Percentiles rank a stretch among this genome's conserved stretches.
These are phyloP conservation scores for Ptychoptera contaminata DNA, from an alignment of 2,888 invertebrate species.

Conservation along the genomic window DNA sequence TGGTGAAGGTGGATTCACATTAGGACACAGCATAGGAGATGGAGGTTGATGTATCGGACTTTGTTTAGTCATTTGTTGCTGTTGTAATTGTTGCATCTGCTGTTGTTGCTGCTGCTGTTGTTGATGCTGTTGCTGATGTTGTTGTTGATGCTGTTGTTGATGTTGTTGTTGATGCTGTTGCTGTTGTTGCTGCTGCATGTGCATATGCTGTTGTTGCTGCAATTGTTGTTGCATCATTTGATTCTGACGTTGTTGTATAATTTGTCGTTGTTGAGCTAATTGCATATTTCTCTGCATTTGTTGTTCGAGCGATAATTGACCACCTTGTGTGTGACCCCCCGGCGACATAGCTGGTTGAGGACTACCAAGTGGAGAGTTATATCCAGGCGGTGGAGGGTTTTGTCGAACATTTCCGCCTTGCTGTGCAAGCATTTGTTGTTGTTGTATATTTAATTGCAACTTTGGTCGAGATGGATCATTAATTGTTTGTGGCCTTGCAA, in stretches of 20 bases:
- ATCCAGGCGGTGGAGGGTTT: background rate
- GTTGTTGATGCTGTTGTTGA: conserved; percentile 18
- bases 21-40: conserved; percentile 32
- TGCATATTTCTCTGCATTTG: conserved; percentile 9
- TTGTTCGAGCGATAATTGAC: conserved; percentile 7
- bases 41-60: conserved; percentile 19
- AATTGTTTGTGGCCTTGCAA: conserved; percentile 27
- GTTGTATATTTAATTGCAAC: conserved; percentile 13
- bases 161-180: conserved; percentile 20
- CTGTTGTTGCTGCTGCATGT: conserved; percentile 12
- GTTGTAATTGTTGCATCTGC: conserved; percentile 18
- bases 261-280: conserved; percentile 19
- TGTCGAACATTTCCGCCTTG: conserved; percentile 11
- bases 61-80: conserved; percentile 9
- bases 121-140: conserved; percentile 19
- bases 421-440: conserved; percentile 28
- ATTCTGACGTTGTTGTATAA: conserved; percentile 22
- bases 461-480: conserved; percentile 4
- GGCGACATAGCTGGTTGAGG: conserved; percentile 35
- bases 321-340: conserved; percentile 15
- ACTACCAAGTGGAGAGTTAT: conserved; percentile 6
- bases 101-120: conserved; percentile 12
- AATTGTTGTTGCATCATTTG: conserved; percentile 18
- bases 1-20: conserved; percentile 38
- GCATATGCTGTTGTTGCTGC: conserved; percentile 17